These are phyloP conservation scores for Andricus grossulariae DNA, from an alignment of 1,140 invertebrate species.

Conservation along the genomic window DNA sequence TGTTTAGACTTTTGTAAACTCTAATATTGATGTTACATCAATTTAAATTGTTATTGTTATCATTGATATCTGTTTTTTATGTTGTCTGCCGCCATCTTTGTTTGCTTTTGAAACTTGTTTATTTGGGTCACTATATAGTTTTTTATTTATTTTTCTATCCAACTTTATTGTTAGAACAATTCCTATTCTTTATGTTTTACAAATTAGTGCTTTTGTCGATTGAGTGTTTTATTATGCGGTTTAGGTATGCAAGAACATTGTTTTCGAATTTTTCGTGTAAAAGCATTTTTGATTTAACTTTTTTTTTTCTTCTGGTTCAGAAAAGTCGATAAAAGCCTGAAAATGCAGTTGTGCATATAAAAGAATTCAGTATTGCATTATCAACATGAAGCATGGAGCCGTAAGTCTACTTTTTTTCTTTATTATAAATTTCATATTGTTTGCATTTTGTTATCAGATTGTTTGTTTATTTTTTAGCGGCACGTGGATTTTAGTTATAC, in stretches of 20 bases:
- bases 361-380: conserved; percentile 2
- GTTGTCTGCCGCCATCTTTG: conserved; percentile 28
- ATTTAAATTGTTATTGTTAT: conserved; percentile 11
- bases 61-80: conserved; percentile 22
- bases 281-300: not conserved
- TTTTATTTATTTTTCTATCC: not conserved
- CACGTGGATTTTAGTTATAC: too few species aligned
- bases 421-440: not conserved
- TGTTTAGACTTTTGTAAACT: not conserved
- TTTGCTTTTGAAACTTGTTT: conserved; percentile 23
- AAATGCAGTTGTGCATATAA: conserved; percentile 16
- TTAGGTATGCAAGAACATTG: not conserved
- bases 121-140: conserved; percentile 11
- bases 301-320: not conserved
- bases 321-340: not conserved
- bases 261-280: not conserved
- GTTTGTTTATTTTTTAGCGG: conserved; percentile 15
- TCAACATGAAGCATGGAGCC: conserved; percentile 15
- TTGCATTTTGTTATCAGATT: not conserved
- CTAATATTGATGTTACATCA: not conserved
- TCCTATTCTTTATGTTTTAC: not conserved
- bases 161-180: not conserved
- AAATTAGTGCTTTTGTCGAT: not conserved
- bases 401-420: conserved; percentile 13
- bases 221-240: not conserved